Evolutionary conservation across 2,888 invertebrate genomes (phyloP).

Genomic region (Pterobdella sp.): DNA sequence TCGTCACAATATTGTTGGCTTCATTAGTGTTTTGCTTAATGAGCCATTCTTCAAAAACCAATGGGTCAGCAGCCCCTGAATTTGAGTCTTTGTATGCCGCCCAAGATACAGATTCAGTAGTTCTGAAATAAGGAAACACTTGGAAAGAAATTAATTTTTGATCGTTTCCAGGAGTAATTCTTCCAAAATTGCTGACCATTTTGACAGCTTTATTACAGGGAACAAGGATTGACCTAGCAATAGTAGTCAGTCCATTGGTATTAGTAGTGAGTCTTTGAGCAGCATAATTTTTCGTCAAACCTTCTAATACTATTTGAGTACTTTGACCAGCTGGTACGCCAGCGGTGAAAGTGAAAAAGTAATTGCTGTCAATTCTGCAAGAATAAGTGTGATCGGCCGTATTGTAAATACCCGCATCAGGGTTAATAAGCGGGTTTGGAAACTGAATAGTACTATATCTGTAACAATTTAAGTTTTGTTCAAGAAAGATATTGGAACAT

Average conservation of each 20-base stretch:
- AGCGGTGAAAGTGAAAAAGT: conserved; percentile 30
- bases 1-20: conserved; percentile 12
- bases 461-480: too few species aligned
- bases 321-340: conserved; percentile 24
- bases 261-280: conserved; percentile 18
- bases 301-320: conserved; percentile 13
- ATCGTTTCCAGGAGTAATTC: conserved; percentile 11
- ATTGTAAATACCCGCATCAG: conserved; percentile 17
- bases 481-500: too few species aligned
- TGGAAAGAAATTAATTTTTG: conserved; percentile 25
- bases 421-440: conserved; percentile 19
- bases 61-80: conserved; percentile 20
- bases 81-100: conserved; percentile 23
- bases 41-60: conserved; percentile 26
- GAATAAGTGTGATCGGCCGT: conserved; percentile 22
- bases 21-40: conserved; percentile 17
- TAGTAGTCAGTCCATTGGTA: conserved; percentile 25
- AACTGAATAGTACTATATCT: conserved; percentile 6
- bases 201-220: conserved; percentile 22
- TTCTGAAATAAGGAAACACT: conserved; percentile 27
- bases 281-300: conserved; percentile 10
- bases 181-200: conserved; percentile 15
- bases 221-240: conserved; percentile 27
- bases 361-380: conserved; percentile 18
- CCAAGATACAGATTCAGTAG: conserved; percentile 18